Base-by-base conservation (phyloP, 2,113 vertebrate genomes). In the Mobula hypostoma region DNA sequence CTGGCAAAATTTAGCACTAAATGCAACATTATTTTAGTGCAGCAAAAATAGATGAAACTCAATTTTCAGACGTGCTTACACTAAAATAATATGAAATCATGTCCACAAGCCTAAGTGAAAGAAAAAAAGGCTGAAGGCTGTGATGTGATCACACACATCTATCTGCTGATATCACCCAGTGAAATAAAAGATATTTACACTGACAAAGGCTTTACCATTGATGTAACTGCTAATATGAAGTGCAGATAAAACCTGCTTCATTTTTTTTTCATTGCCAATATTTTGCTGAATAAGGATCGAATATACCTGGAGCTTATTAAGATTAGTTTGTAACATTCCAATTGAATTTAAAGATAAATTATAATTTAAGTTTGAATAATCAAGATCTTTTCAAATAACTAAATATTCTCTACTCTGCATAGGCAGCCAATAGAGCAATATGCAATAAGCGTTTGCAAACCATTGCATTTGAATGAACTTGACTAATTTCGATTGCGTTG, bases 361-460 rank as follows among this genome's bases (percentile, higher is more conserved):
- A 32, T 74, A 77, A n/a, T 12, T n/a, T 77, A 32, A 90, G 36
- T 56, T 93, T 1, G 68, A 93, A 74, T 76, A 11, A 93, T 74
- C 91, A 76, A 40, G 8, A 40, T 40, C 24, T 12, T 56, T 74
- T 74, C 70, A 19, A 74, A 74, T 40, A 56, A 56, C 36, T 29
- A 93, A 93, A 72, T 40, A 93, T 93, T 93, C 91, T 15, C 21
- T 36, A 56, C 40, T 56, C 70, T 29, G 91, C 91, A 76, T 74
- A 56, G 70, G 12, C 15, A 74, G 70, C 70, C 91, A 74, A 93
- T 40, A 76, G 40, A 74, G 63, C 36, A 74, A 40, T 27, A 48
- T 56, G 91, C 27, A 8, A 21, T 93, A 24, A 74, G 68, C 29
- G 21, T 48, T 40, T 93, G 72, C 24, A 93, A 93, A 93, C 40